These are phyloP conservation scores for Alligator mississippiensis DNA, from an alignment of 2,113 vertebrate species.

Conservation along the genomic window DNA sequence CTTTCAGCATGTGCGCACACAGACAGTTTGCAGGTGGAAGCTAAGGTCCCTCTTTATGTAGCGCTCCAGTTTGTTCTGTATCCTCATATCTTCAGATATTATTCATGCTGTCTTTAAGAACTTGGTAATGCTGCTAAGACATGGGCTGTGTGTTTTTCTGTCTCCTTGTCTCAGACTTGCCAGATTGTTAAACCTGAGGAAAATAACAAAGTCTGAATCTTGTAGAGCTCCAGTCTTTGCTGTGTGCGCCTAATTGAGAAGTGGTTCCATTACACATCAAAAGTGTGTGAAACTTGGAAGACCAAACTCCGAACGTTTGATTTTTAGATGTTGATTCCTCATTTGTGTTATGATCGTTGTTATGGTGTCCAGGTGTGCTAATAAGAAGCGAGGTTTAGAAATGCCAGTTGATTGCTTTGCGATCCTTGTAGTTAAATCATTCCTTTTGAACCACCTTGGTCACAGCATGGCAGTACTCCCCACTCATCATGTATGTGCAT, in stretches of 20 bases:
- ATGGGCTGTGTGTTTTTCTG: too few species aligned
- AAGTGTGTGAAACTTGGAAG: not conserved
- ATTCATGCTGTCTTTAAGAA: not conserved
- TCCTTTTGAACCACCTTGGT: not conserved
- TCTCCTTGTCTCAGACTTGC: not conserved
- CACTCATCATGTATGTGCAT: too few species aligned
- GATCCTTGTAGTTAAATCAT: not conserved
- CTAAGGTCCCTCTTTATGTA: not conserved
- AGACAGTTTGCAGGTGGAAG: fast-evolving
- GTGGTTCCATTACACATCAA: not conserved
- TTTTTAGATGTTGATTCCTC: not conserved
- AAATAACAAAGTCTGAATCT: not conserved
- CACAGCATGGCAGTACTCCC: too few species aligned
- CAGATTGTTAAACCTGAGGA: too few species aligned
- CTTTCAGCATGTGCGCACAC: not conserved
- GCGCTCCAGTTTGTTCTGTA: not conserved
- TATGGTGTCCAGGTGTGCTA: not conserved
- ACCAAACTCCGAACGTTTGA: not conserved
- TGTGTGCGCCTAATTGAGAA: not conserved
- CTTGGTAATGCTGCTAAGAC: not conserved
- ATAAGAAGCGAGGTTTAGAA: not conserved
- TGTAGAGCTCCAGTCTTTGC: not conserved
- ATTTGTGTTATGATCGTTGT: not conserved
- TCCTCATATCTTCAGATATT: not conserved
- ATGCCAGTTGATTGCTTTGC: not conserved